Conservation (phyloP, 2,888 invertebrate species). For the Drosophila rellima region DNA sequence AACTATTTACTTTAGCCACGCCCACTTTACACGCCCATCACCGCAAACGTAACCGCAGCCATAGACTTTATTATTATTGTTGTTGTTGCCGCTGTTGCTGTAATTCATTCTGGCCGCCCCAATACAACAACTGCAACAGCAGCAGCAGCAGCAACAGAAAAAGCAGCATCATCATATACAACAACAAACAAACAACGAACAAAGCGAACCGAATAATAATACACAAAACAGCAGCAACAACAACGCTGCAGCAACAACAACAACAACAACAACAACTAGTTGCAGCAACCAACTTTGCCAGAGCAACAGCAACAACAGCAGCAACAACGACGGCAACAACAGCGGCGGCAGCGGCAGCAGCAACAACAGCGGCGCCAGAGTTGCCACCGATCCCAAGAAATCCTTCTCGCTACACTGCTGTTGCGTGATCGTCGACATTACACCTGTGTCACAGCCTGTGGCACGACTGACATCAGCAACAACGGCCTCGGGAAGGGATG, state of each 20-base stretch:
- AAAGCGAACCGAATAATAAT: slow-evolving; percentile 43
- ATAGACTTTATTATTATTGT: slow-evolving; percentile 18
- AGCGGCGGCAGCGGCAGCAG: slow-evolving; percentile 45
- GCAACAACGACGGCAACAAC: background rate
- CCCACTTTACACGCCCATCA: slow-evolving; percentile 25
- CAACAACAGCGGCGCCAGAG: slow-evolving; percentile 61
- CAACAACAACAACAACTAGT: slow-evolving; percentile 5
- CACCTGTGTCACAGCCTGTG: slow-evolving; percentile 85
- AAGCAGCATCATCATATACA: slow-evolving; percentile 51
- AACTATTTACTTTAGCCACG: slow-evolving; percentile 18
- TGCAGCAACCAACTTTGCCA: background rate
- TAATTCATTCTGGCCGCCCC: slow-evolving; percentile 86
- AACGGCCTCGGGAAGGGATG: slow-evolving; percentile 86
- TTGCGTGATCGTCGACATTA: slow-evolving; percentile 86
- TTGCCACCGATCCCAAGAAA: slow-evolving; percentile 85
- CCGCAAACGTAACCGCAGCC: background rate
- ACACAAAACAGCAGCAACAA: slow-evolving; percentile 18
- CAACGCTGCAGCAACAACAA: slow-evolving; percentile 1
- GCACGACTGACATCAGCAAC: slow-evolving; percentile 86
- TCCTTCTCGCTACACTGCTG: slow-evolving; percentile 86
- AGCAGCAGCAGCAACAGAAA: slow-evolving; percentile 66
- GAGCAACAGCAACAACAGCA: slow-evolving; percentile 3
- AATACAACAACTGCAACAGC: slow-evolving; percentile 84
- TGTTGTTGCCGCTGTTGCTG: slow-evolving; percentile 58
- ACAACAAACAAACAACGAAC: slow-evolving; percentile 62